Evolutionary conservation across 2,888 invertebrate species (phyloP), one percentile per base, ranked within the genome.

Genomic region (Tortricodes alternella): DNA sequence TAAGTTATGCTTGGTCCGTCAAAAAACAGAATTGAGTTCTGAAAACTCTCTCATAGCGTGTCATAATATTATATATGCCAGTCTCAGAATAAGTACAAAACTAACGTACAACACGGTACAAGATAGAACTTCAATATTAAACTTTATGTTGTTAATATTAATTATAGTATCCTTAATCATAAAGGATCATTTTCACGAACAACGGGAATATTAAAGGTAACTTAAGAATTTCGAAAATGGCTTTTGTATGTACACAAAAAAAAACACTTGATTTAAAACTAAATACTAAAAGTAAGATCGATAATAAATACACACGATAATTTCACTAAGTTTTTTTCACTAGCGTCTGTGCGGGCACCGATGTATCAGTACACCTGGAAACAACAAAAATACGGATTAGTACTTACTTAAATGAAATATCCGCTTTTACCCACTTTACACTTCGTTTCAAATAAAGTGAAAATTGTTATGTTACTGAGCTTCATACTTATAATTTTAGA

Each of bases 331-430:
- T 69, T 73, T 71, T n/a, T 75, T 66, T 72, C 78, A 80, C 79
- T 75, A 72, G 68, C 62, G 76, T 76, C 78, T 67, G 53, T 71
- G 50, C 59, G 46, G 46, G 63, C 65, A 62, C 43, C 61, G 46
- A 60, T 56, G 53, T 66, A 69, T 84, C 80, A 85, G 66, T 85
- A 85, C 51, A 74, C 85, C 85, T 85, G 85, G 6, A 59, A 83
- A 53, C 0, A 37, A 49, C 62, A 62, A 58, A 53, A 57, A 18
- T 3, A 19, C 0, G 7, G 2, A 19, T 46, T 13, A 24, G n/a
- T 21, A 27, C 3, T n/a, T n/a, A n/a, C n/a, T n/a, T n/a, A n/a
- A n/a, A n/a, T n/a, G n/a, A n/a, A n/a, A n/a, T n/a, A n/a, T n/a
- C n/a, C n/a, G n/a, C n/a, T n/a, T n/a, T n/a, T n/a, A n/a, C n/a